Conservation (phyloP, 2,113 vertebrate species). For the Lethenteron camtschaticum region DNA sequence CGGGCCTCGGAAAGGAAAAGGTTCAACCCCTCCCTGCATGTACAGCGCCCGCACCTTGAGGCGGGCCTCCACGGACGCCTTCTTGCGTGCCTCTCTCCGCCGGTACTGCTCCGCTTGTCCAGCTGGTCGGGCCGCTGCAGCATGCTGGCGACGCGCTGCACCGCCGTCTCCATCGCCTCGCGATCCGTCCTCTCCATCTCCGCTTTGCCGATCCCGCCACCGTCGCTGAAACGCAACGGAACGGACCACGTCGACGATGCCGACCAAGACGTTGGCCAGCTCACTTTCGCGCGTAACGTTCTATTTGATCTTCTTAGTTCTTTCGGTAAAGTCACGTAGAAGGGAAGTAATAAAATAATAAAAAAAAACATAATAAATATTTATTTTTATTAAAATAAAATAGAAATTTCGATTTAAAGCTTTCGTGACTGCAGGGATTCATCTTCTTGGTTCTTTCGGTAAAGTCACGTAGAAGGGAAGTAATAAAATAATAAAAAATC, state of each 20-base stretch:
- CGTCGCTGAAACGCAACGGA: background rate
- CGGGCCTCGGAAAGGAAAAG: background rate
- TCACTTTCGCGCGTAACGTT: background rate
- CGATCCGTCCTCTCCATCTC: slow-evolving; percentile 74
- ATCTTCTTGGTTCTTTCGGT: too few species aligned
- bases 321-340: too few species aligned
- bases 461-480: too few species aligned
- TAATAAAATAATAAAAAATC: too few species aligned
- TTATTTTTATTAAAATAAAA: too few species aligned
- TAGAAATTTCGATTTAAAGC: too few species aligned
- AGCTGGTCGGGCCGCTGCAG: slow-evolving; percentile 63
- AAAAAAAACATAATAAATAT: too few species aligned
- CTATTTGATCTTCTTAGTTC: too few species aligned
- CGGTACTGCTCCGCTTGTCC: slow-evolving; percentile 81
- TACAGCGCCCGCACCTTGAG: slow-evolving; percentile 36
- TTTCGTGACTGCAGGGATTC: too few species aligned
- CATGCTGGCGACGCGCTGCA: slow-evolving; percentile 89
- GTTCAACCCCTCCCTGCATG: too few species aligned
- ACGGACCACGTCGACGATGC: background rate
- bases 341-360: too few species aligned
- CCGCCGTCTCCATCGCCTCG: slow-evolving; percentile 73
- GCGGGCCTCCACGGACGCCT: slow-evolving; percentile 83
- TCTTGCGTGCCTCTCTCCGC: slow-evolving; percentile 74
- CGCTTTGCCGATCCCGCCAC: background rate
- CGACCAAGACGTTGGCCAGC: background rate